Base-by-base conservation (phyloP, 1,140 invertebrate species). In the Brachionus plicatilis region DNA sequence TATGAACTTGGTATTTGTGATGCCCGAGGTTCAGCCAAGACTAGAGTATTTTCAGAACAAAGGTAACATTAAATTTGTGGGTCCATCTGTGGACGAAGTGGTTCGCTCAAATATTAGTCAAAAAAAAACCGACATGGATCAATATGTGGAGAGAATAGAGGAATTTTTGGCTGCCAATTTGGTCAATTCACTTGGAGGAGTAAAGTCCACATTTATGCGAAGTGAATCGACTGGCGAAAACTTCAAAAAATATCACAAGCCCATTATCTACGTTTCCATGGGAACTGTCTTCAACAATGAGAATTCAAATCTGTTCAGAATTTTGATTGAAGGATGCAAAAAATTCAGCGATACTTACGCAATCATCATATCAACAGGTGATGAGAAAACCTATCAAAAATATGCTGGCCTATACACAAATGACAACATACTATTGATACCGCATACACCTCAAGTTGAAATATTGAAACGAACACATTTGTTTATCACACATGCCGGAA, bases 221-320 rank as follows among this genome's bases (percentile, higher is more conserved):
- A 11, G 29, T 60, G 79, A 82, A 41, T 82, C 79, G 29, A 82
- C 79, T 17, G 79, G 79, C 12, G 79, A 82, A 20, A 82, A 82
- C 41, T 82, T 82, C 79, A 82, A 82, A 45, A 60, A 68, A 20
- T 29, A 65, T 41, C 43, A 43, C 12, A 82, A 82, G 17, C 79
- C 79, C 7, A 82, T 82, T 1, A 82, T 82, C 37, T 82, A 82
- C 45, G 79, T 82, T 6, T 82, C 79, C 29, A 82, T 82, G 79
- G 79, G 79, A 6, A 82, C 79, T 82, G 79, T 82, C 8, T 82
- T 82, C 20, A 82, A 82, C 27, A 82, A 82, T 60, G 79, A 82
- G n/a, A 82, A 82, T 68, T 60, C 79, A 3, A 12, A 68, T 60
- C 27, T 82, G 27, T 82, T 82, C n/a, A 24, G 29, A 60, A 82